Evolutionary conservation across 2,888 invertebrate genomes (phyloP).

Genomic region (Leptinotarsa rubiginosa): DNA sequence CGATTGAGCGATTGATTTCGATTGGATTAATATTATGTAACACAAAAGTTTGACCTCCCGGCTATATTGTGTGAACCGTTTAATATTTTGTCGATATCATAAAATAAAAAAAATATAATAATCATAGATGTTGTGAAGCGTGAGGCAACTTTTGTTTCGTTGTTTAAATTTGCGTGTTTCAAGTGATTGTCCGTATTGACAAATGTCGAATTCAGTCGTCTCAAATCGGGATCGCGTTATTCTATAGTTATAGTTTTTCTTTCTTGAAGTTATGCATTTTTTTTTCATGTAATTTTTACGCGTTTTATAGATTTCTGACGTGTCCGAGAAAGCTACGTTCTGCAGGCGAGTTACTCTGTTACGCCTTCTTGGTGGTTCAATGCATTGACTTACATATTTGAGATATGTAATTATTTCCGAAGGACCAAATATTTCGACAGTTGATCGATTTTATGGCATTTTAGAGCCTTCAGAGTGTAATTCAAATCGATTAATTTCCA

Average conservation of each 20-base stretch:
- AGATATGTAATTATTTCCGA: too few species aligned
- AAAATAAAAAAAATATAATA: slow-evolving; percentile 15
- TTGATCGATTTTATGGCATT: too few species aligned
- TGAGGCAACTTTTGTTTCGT: slow-evolving; percentile 37
- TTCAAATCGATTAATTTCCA: too few species aligned
- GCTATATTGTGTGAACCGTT: slow-evolving; percentile 15
- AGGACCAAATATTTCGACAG: too few species aligned
- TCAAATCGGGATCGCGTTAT: slow-evolving; percentile 56
- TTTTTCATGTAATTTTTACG: slow-evolving; percentile 36
- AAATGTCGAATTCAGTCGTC: slow-evolving; percentile 54
- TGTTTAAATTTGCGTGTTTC: slow-evolving; percentile 35
- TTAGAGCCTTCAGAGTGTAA: too few species aligned
- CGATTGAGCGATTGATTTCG: slow-evolving; percentile 39
- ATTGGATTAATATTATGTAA: slow-evolving; percentile 27
- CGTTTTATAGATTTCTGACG: slow-evolving; percentile 41
- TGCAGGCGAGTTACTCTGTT: not conserved
- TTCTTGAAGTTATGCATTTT: slow-evolving; percentile 39
- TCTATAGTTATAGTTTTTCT: slow-evolving; percentile 62
- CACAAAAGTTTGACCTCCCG: slow-evolving; percentile 35
- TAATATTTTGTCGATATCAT: slow-evolving; percentile 24
- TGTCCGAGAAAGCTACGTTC: slow-evolving; percentile 34
- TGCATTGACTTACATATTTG: not conserved
- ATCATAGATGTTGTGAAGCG: slow-evolving; percentile 25
- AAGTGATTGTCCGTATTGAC: slow-evolving; percentile 15
- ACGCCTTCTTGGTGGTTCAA: not conserved